Percentiles rank a stretch among this genome's conserved stretches.
Evolutionary conservation across 2,888 invertebrate species (phyloP).

Genomic region (Erynnis tages): DNA sequence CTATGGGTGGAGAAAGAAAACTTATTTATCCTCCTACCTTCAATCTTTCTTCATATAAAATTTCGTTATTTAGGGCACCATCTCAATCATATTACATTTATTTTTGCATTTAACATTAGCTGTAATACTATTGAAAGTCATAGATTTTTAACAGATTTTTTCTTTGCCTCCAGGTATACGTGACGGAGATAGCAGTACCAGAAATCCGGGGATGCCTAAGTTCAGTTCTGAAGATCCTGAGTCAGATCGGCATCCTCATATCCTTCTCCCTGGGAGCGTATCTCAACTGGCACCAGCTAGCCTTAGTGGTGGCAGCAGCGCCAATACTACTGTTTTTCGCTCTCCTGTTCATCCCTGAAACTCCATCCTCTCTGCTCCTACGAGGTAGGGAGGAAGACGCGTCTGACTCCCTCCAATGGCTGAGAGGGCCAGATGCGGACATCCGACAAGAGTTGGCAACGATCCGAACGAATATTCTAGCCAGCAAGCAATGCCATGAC

Average conservation of each 20-base stretch:
- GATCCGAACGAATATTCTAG: constrained; percentile 85
- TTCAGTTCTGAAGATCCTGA: constrained; percentile 91
- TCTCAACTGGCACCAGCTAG: constrained; percentile 91
- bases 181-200: constrained; percentile 94
- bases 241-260: constrained; percentile 91
- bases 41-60: no score
- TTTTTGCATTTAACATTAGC: no score
- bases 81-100: no score
- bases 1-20: no score
- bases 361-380: constrained; percentile 90
- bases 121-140: no score
- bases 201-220: constrained; percentile 93
- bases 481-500: constrained; percentile 65
- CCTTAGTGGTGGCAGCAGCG: constrained; percentile 88
- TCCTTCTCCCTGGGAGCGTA: constrained; percentile 91
- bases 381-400: constrained; percentile 89
- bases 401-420: constrained; percentile 87
- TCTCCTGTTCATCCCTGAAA: constrained; percentile 91
- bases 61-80: no score
- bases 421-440: constrained; percentile 89
- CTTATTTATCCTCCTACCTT: no score
- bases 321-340: constrained; percentile 88
- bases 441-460: constrained; percentile 87
- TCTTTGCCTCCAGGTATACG: constrained; percentile 86
- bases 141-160: neutral